Conservation (phyloP, 2,888 invertebrate species). For the Druceiella hillmani region DNA sequence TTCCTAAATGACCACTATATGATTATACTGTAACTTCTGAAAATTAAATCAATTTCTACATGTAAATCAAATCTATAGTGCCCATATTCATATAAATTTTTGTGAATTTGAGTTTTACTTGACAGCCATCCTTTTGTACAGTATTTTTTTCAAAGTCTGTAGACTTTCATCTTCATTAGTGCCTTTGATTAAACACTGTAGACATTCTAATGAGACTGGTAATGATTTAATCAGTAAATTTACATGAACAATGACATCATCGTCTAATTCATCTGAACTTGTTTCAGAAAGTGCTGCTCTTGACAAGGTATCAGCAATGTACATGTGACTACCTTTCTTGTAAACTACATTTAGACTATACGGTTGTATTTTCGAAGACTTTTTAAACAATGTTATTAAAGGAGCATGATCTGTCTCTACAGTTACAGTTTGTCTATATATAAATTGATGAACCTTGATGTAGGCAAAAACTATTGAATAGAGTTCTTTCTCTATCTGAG, state of each 20-base stretch:
- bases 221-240: too few relatives aligned
- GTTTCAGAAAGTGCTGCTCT: slow-evolving; percentile 18
- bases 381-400: too few relatives aligned
- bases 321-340: slow-evolving; percentile 15
- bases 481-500: too few relatives aligned
- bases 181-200: slow-evolving; percentile 8
- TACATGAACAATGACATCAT: slow-evolving; percentile 12
- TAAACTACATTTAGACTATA: slow-evolving; percentile 17
- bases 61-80: too few relatives aligned
- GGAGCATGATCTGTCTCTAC: too few relatives aligned
- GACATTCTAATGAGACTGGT: slow-evolving; percentile 12
- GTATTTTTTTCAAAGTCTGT: slow-evolving; percentile 11
- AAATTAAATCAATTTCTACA: slow-evolving; percentile 11
- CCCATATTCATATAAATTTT: slow-evolving; percentile 10
- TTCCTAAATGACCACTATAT: slow-evolving; percentile 19
- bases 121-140: slow-evolving; percentile 14
- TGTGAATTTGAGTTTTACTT: too few relatives aligned
- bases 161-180: slow-evolving; percentile 10
- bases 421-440: too few relatives aligned
- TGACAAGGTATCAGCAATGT: slow-evolving; percentile 21
- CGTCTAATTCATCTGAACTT: slow-evolving; percentile 16
- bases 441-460: too few relatives aligned
- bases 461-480: too few relatives aligned
- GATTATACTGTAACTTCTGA: slow-evolving; percentile 13
- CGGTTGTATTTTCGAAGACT: too few relatives aligned